A percentile compares a stretch with the other conserved stretches of the same genome.
These are phyloP conservation scores for Pristionchus pacificus DNA, from an alignment of 1,140 invertebrate genomes.

Conservation along the genomic window DNA sequence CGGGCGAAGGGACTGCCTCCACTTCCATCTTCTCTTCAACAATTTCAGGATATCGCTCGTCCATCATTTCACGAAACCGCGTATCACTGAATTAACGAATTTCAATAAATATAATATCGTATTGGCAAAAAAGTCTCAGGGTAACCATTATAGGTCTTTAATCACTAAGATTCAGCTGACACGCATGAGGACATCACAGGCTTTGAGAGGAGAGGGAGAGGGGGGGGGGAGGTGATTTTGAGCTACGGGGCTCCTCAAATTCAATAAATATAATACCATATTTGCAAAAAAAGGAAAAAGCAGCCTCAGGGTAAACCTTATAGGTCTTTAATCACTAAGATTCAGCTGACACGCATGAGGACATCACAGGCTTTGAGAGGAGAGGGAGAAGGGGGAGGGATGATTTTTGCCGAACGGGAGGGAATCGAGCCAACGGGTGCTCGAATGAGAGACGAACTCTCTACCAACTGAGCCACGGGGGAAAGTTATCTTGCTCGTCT, in stretches of 20 bases:
- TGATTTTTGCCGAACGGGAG: slow-evolving; percentile 3
- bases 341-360: slow-evolving; percentile 32
- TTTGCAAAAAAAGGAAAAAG: background rate
- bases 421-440: background rate
- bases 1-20: no score
- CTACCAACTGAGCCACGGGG: background rate
- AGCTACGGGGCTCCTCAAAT: no score
- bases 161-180: slow-evolving; percentile 29
- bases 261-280: no score
- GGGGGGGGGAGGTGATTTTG: background rate
- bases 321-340: slow-evolving; percentile 18
- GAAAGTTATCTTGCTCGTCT: background rate
- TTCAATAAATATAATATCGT: no score
- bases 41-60: no score
- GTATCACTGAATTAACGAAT: no score
- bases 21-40: no score
- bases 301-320: background rate
- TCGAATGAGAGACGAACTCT: background rate
- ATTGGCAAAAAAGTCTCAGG: background rate
- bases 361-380: slow-evolving; percentile 15
- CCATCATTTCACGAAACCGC: no score
- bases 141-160: background rate
- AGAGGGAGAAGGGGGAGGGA: background rate
- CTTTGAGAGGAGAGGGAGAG: slow-evolving; percentile 4
- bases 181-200: slow-evolving; percentile 28